Conservation (phyloP, 2,797 vertebrate species). For the Hydrolagus colliei region DNA sequence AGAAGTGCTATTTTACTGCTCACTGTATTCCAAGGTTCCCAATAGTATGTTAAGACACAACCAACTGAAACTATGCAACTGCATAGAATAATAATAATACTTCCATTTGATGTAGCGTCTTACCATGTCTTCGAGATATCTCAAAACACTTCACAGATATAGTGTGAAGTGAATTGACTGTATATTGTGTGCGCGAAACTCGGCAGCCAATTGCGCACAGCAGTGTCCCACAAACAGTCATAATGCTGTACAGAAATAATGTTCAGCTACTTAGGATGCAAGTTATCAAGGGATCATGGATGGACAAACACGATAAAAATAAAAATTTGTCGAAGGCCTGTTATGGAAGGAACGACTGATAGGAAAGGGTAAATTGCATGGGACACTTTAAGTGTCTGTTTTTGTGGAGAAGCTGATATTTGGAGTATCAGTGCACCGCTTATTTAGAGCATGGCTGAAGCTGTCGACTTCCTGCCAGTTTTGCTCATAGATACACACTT, state of each 20-base stretch:
- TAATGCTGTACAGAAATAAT: neutral
- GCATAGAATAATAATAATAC: too few species aligned
- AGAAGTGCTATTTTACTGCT: too few species aligned
- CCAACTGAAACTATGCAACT: too few species aligned
- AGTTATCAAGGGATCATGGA: neutral
- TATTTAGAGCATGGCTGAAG: neutral
- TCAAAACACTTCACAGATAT: too few species aligned
- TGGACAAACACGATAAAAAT: neutral
- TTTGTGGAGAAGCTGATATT: slow-evolving; percentile 3
- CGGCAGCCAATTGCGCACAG: too few species aligned
- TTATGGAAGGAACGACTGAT: neutral
- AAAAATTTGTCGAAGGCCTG: neutral
- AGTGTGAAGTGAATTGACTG: too few species aligned
- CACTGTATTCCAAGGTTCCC: too few species aligned
- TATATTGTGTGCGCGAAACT: too few species aligned
- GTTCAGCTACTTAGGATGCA: neutral
- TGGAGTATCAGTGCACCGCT: neutral
- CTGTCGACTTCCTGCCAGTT: neutral
- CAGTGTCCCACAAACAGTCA: too few species aligned
- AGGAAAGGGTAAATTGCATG: neutral
- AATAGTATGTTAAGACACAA: too few species aligned
- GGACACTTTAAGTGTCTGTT: neutral
- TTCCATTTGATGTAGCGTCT: too few species aligned
- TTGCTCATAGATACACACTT: neutral
- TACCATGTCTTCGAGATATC: too few species aligned